phyloP scores from a whole-genome alignment of 2,888 invertebrate genomes.

The Beris morrisii region DNA sequence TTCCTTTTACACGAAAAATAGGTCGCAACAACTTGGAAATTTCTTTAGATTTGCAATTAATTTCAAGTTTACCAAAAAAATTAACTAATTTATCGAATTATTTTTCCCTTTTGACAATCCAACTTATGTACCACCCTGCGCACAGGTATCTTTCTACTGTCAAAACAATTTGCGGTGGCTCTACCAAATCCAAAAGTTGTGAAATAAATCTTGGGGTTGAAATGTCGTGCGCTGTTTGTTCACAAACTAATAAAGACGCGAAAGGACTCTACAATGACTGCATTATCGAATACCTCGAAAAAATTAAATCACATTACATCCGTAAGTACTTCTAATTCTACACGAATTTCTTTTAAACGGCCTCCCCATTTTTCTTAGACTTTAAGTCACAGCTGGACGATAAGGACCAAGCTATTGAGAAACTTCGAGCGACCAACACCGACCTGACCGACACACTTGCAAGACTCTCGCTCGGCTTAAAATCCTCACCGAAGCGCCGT shows the following conservation, averaged over 20 bases:
- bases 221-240: conserved; percentile 27
- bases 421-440: conserved; percentile 11
- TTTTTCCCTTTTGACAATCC: no score
- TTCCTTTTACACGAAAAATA: no score
- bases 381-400: conserved; percentile 26
- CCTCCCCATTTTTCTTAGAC: conserved; percentile 6
- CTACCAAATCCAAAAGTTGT: no score
- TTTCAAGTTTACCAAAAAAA: no score
- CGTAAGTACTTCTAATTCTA: conserved; percentile 42
- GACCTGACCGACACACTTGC: neutral
- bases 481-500: conserved; percentile 9
- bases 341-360: neutral
- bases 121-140: no score
- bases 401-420: neutral
- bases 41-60: no score
- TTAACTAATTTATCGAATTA: no score
- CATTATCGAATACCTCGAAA: conserved; percentile 39
- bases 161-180: no score
- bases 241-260: neutral
- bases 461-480: no score
- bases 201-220: no score
- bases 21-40: no score
- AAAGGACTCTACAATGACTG: conserved; percentile 35
- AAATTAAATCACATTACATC: conserved; percentile 46
- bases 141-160: no score